These are phyloP conservation scores for Diorhabda elongata DNA, from an alignment of 1,140 invertebrate species.

Conservation along the genomic window DNA sequence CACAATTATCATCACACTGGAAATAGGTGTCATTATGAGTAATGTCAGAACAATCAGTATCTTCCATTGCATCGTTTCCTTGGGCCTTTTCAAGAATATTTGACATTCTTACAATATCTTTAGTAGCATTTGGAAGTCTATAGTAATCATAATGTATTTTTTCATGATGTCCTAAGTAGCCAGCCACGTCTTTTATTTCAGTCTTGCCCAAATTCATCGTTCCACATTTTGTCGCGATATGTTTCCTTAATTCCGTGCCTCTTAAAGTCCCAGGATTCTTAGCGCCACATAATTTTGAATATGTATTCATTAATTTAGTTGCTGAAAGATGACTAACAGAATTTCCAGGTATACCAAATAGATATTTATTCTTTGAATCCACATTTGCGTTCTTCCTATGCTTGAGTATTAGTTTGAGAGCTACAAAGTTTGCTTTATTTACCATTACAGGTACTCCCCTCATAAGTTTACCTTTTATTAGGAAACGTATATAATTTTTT, in stretches of 20 bases:
- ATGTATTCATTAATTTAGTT: background rate
- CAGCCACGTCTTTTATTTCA: background rate
- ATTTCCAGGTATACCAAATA: constrained; percentile 4
- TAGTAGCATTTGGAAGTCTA: background rate
- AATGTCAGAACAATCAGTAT: too few species aligned
- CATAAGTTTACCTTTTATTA: constrained; percentile 10
- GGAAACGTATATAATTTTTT: constrained; percentile 11
- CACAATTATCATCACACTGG: too few species aligned
- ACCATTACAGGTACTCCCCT: constrained; percentile 12
- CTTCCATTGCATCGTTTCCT: background rate
- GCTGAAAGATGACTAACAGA: background rate
- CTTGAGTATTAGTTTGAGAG: constrained; percentile 1
- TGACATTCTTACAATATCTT: constrained; percentile 3
- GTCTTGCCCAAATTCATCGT: background rate
- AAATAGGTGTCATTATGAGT: too few species aligned
- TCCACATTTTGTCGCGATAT: background rate
- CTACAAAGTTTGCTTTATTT: background rate
- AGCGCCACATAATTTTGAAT: background rate
- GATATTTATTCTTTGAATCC: constrained; percentile 6
- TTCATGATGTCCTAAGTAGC: background rate
- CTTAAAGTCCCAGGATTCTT: background rate
- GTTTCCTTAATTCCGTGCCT: constrained; percentile 6
- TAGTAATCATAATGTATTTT: constrained; percentile 4
- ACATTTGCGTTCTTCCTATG: constrained; percentile 5
- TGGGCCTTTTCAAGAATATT: background rate